phyloP scores from a whole-genome alignment of 2,888 invertebrate genomes.

The Eudasyphora cyanicolor region DNA sequence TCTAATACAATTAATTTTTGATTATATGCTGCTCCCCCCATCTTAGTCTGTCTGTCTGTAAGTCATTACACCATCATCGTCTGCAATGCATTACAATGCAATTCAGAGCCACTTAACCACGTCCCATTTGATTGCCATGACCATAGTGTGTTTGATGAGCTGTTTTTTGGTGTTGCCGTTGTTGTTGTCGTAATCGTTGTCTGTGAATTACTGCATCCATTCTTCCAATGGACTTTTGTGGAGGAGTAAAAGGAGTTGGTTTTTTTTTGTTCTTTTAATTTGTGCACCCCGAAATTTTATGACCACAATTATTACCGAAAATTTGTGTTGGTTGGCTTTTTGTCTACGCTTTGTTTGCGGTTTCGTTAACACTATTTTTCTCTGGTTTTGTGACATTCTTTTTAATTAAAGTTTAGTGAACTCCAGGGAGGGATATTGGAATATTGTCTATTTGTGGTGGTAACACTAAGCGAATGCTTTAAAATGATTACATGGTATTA shows the following conservation, averaged over 20 bases:
- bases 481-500: not conserved
- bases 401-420: conserved; percentile 43
- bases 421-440: conserved; percentile 36
- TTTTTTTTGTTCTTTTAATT: too few species aligned
- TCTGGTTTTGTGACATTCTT: conserved; percentile 17
- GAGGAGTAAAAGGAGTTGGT: too few species aligned
- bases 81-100: conserved; percentile 15
- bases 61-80: not conserved
- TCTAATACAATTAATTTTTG: conserved; percentile 22
- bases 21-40: not conserved
- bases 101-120: conserved; percentile 29
- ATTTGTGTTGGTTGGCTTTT: conserved; percentile 10
- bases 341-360: conserved; percentile 2
- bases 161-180: too few species aligned
- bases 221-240: too few species aligned
- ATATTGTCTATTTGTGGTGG: not conserved
- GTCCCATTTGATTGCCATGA: conserved; percentile 27
- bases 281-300: conserved; percentile 25
- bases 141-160: conserved; percentile 29
- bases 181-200: not conserved
- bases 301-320: conserved; percentile 26
- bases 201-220: not conserved
- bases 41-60: not conserved
- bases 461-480: not conserved
- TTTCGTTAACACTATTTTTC: conserved; percentile 12